Evolutionary conservation across 2,888 invertebrate genomes (phyloP).

Genomic region (Desoria tigrina): DNA sequence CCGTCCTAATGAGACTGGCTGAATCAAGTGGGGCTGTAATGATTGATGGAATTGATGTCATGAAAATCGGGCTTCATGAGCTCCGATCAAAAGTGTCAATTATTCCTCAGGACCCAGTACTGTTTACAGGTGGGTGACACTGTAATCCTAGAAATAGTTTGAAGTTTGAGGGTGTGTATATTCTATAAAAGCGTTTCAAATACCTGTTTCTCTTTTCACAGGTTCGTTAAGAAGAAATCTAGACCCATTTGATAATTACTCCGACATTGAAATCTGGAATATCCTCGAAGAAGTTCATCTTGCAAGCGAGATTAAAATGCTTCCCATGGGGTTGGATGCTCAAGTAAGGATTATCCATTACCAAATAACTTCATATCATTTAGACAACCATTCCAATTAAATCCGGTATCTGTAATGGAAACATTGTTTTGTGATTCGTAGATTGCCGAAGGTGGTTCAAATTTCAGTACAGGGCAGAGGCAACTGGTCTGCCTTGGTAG

Average conservation of each 20-base stretch:
- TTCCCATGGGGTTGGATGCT: conserved; percentile 33
- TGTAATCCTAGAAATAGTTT: neutral
- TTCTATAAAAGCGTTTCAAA: conserved; percentile 26
- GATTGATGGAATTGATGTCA: conserved; percentile 65
- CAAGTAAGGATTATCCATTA: conserved; percentile 27
- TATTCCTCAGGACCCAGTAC: conserved; percentile 31
- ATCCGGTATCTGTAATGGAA: too few relatives aligned
- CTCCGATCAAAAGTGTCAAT: conserved; percentile 30
- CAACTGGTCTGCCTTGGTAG: conserved; percentile 60
- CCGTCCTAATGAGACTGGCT: conserved; percentile 69
- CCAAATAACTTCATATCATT: too few relatives aligned
- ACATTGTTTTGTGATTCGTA: neutral
- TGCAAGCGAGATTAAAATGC: conserved; percentile 33
- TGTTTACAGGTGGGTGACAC: neutral
- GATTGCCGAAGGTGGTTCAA: conserved; percentile 56
- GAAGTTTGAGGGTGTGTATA: neutral
- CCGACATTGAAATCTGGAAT: conserved; percentile 41
- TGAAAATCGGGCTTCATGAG: conserved; percentile 54
- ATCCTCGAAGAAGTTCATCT: conserved; percentile 45
- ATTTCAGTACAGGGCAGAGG: conserved; percentile 59
- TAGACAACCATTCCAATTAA: too few relatives aligned
- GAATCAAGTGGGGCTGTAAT: conserved; percentile 67
- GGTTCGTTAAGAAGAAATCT: conserved; percentile 29
- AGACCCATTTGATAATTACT: conserved; percentile 43
- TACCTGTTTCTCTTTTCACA: conserved; percentile 25